Conservation (phyloP, 2,888 invertebrate genomes). For the Drosophila borealis region DNA sequence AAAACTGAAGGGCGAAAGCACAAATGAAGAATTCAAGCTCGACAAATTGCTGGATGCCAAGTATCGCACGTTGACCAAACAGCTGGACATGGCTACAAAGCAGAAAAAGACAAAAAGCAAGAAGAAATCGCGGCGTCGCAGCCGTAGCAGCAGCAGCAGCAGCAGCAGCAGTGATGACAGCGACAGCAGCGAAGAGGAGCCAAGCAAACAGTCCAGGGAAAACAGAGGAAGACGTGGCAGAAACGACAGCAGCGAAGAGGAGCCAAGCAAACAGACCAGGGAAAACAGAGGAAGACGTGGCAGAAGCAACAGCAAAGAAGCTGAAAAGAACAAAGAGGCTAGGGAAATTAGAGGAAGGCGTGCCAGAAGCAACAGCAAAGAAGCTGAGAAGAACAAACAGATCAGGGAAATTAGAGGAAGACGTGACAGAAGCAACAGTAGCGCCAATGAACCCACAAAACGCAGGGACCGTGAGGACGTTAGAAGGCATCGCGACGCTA, state of each 20-base stretch:
- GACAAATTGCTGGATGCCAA: constrained; percentile 83
- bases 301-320: no score
- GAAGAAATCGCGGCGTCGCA: constrained; percentile 32
- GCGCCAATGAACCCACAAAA: constrained; percentile 3
- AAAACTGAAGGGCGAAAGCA: constrained; percentile 86
- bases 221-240: constrained; percentile 1
- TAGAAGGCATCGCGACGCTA: background rate
- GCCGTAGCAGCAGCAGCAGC: constrained; percentile 3
- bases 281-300: background rate
- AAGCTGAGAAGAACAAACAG: background rate
- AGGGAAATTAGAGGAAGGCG: constrained; percentile 7
- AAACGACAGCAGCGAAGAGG: background rate
- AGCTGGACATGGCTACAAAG: constrained; percentile 82
- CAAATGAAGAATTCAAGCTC: constrained; percentile 75
- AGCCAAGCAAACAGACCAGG: background rate
- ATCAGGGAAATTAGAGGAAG: background rate
- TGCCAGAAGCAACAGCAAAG: constrained; percentile 4
- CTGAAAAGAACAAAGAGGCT: background rate
- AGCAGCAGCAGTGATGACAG: constrained; percentile 14
- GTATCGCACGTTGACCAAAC: constrained; percentile 83
- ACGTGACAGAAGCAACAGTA: constrained; percentile 16
- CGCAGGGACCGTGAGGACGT: constrained; percentile 4
- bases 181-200: constrained; percentile 11
- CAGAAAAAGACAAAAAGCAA: constrained; percentile 53
- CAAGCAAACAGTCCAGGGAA: background rate